Conservation (phyloP, 2,113 vertebrate species). For the Crotalus tigris region DNA sequence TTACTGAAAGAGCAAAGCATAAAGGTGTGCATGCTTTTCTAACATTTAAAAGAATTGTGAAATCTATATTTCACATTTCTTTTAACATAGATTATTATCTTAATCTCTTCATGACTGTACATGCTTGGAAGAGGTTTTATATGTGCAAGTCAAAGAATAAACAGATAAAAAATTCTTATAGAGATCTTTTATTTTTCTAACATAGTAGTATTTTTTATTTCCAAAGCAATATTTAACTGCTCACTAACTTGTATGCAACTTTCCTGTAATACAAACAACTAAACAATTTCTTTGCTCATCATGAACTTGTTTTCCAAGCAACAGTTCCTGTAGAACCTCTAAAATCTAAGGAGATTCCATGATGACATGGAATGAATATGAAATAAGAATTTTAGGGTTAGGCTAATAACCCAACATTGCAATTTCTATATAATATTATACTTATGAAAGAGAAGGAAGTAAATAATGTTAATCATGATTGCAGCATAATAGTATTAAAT, state of each 20-base stretch:
- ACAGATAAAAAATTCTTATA: neutral
- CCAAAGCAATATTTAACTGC: neutral
- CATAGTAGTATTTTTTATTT: neutral
- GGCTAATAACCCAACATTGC: neutral
- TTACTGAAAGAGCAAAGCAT: neutral
- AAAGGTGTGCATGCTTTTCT: neutral
- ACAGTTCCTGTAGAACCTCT: neutral
- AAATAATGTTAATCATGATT: neutral
- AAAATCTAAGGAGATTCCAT: neutral
- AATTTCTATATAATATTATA: neutral
- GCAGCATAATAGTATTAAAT: neutral
- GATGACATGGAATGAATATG: neutral
- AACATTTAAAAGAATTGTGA: neutral
- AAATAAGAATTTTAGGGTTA: neutral
- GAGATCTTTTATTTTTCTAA: neutral
- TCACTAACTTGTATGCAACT: neutral
- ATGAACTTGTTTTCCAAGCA: neutral
- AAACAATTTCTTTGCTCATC: neutral
- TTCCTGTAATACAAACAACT: neutral
- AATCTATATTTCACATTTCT: neutral
- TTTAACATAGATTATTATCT: neutral
- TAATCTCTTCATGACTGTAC: neutral
- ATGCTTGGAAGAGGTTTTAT: neutral
- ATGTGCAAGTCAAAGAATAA: neutral
- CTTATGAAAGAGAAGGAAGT: neutral